These are phyloP conservation scores for Tragelaphus eurycerus DNA, from an alignment of 2,797 vertebrate genomes.

Conservation along the genomic window DNA sequence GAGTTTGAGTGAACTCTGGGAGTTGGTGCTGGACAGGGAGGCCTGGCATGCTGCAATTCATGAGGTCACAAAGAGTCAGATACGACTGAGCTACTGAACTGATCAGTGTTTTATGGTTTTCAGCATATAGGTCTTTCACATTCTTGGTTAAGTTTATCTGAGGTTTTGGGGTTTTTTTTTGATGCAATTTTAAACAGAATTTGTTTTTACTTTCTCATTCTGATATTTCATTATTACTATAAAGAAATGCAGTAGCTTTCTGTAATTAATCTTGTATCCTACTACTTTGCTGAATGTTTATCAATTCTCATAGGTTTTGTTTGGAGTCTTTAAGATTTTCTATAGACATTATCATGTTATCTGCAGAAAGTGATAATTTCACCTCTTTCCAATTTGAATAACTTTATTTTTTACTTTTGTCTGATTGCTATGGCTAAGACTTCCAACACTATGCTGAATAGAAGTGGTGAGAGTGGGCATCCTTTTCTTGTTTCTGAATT, in stretches of 20 bases:
- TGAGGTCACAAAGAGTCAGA: too few relatives aligned
- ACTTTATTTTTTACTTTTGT: neutral
- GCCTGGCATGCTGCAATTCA: too few relatives aligned
- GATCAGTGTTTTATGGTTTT: neutral
- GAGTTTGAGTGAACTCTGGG: too few relatives aligned
- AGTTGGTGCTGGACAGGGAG: too few relatives aligned
- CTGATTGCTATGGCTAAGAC: neutral
- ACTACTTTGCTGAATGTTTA: neutral
- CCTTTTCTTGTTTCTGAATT: neutral
- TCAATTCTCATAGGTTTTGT: neutral
- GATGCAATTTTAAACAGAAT: neutral
- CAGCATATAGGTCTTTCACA: neutral
- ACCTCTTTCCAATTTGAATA: neutral
- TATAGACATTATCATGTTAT: neutral
- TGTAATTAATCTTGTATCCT: neutral
- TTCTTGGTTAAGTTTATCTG: neutral
- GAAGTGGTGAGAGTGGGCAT: neutral
- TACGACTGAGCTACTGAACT: too few relatives aligned
- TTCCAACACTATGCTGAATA: neutral
- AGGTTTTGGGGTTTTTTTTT: neutral
- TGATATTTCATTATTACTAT: neutral
- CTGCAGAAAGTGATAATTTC: neutral
- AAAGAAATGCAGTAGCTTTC: neutral
- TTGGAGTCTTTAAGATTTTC: neutral
- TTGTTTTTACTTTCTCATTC: neutral